Evolutionary conservation across 1,140 invertebrate genomes (phyloP).

Genomic region (Geopemphigus sp.): DNA sequence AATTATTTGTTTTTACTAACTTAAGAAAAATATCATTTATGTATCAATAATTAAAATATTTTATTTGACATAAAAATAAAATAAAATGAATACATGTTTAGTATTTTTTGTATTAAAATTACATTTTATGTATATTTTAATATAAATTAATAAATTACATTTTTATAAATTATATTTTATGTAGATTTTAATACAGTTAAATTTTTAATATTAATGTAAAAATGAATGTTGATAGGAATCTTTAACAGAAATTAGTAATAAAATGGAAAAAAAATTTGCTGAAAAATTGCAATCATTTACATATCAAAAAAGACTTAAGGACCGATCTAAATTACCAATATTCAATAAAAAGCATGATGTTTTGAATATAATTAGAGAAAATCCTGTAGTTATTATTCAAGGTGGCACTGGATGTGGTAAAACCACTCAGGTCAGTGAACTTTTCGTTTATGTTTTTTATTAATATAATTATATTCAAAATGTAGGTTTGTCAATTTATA

Average conservation of each 20-base stretch:
- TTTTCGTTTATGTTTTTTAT: neutral
- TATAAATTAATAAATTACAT: too few species aligned
- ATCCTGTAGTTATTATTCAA: conserved; percentile 67
- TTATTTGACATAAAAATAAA: too few species aligned
- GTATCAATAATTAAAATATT: too few species aligned
- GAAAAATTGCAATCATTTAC: neutral
- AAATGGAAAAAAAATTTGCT: neutral
- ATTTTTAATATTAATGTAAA: neutral
- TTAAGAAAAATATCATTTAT: too few species aligned
- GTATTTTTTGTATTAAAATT: too few species aligned
- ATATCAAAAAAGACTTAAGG: neutral
- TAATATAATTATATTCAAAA: neutral
- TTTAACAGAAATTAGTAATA: conserved; percentile 1
- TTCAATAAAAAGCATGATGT: conserved; percentile 70
- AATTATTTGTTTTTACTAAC: too few species aligned
- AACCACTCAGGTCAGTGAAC: conserved; percentile 71
- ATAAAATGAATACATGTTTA: too few species aligned
- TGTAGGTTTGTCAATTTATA: conserved; percentile 90
- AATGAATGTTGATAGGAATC: neutral
- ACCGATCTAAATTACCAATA: conserved; percentile 75
- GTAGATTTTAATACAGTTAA: neutral
- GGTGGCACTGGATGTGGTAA: conserved; percentile 86
- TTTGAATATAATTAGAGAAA: conserved; percentile 75
- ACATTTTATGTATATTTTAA: too few species aligned
- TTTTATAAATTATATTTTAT: neutral